phyloP scores from a whole-genome alignment of 2,797 vertebrate genomes.

The Falco peregrinus region DNA sequence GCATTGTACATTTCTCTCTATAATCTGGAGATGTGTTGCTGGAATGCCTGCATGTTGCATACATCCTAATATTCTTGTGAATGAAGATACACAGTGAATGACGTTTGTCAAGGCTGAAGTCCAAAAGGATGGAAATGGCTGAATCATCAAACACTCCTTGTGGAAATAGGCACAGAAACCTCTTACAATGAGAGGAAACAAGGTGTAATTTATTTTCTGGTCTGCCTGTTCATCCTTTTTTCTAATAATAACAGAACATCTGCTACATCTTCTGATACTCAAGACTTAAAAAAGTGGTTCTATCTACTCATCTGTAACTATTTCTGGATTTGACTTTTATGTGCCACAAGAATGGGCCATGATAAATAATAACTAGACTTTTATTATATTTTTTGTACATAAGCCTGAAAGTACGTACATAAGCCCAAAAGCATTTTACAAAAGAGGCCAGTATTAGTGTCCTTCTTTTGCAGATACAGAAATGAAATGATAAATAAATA shows the following conservation, averaged over 20 bases:
- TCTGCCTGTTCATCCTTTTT: not conserved
- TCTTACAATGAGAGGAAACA: not conserved
- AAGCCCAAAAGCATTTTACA: not conserved
- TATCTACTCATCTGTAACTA: not conserved
- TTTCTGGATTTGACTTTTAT: not conserved
- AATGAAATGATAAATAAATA: not conserved
- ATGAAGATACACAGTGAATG: not conserved
- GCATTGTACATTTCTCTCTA: not conserved
- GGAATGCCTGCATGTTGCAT: not conserved
- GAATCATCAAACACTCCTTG: not conserved
- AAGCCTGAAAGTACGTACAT: not conserved
- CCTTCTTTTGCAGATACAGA: not conserved
- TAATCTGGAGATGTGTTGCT: not conserved
- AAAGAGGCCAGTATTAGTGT: not conserved
- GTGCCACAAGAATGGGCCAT: not conserved
- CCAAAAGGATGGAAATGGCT: not conserved
- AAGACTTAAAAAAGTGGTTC: not conserved
- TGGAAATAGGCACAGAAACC: not conserved
- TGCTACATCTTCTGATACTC: not conserved
- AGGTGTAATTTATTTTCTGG: not conserved
- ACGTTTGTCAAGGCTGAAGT: not conserved
- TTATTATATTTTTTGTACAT: not conserved
- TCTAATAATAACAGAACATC: not conserved
- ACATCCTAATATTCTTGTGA: not conserved
- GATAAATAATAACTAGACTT: not conserved